Evolutionary conservation across 2,888 invertebrate genomes (phyloP).

Genomic region (Hoplodrina blanda): DNA sequence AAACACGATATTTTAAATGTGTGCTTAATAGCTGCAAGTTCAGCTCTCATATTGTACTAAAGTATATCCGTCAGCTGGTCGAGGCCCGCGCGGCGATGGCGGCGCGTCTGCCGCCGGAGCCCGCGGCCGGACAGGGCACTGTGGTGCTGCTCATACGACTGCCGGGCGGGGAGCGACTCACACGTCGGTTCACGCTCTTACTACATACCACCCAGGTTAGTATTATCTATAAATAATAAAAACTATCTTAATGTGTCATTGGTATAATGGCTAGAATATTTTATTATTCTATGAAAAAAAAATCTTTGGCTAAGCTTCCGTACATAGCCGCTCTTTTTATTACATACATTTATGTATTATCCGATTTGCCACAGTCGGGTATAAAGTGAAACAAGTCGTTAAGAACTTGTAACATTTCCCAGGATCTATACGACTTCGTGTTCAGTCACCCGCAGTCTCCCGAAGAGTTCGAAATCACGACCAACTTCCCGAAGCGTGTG

Average conservation of each 20-base stretch:
- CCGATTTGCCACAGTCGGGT: no score
- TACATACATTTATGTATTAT: no score
- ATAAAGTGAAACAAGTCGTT: background rate
- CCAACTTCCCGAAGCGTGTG: constrained; percentile 97
- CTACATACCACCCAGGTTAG: constrained; percentile 95
- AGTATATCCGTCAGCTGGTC: constrained; percentile 87
- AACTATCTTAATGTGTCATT: no score
- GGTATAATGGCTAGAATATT: no score
- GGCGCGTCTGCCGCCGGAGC: constrained; percentile 93
- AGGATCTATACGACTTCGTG: constrained; percentile 98
- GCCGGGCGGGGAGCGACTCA: constrained; percentile 96
- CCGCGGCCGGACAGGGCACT: constrained; percentile 92
- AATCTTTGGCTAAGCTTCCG: no score
- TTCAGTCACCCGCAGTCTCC: constrained; percentile 98
- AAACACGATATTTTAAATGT: background rate
- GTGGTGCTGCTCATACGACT: constrained; percentile 97
- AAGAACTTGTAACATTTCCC: constrained; percentile 71
- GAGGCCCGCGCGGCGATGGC: constrained; percentile 92
- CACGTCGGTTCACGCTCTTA: constrained; percentile 95
- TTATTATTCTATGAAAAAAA: no score
- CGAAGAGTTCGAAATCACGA: constrained; percentile 98
- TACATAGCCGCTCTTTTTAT: no score
- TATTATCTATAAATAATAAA: background rate
- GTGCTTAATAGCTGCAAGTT: constrained; percentile 7
- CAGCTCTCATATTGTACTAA: constrained; percentile 35